A percentile compares a stretch with the other conserved stretches of the same genome.
Evolutionary conservation across 1,140 invertebrate species (phyloP).

Genomic region (Lordiphosa collinella): DNA sequence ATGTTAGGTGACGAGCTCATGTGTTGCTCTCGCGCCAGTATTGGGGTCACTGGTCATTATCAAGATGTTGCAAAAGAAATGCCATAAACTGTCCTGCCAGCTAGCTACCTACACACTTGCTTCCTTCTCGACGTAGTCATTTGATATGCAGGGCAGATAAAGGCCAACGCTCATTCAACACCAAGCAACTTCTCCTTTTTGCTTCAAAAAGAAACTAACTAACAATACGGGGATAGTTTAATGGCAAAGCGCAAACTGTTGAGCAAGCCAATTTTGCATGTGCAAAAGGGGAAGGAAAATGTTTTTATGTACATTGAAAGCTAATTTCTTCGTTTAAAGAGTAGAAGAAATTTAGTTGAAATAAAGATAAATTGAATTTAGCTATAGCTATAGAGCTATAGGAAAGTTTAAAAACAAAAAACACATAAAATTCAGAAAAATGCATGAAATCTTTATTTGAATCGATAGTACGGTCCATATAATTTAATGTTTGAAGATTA

Average conservation of each 20-base stretch:
- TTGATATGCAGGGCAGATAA: slow-evolving; percentile 75
- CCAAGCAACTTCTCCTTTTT: slow-evolving; percentile 20
- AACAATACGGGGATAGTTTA: slow-evolving; percentile 22
- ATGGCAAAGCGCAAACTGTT: slow-evolving; percentile 47
- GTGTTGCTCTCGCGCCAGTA: slow-evolving; percentile 26
- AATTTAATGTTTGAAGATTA: too few species aligned
- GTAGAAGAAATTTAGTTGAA: slow-evolving; percentile 1
- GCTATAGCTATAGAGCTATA: too few species aligned
- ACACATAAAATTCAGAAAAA: too few species aligned
- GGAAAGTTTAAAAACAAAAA: too few species aligned
- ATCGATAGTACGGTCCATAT: too few species aligned
- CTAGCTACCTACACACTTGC: slow-evolving; percentile 5
- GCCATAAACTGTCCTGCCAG: slow-evolving; percentile 47
- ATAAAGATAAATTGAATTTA: too few species aligned
- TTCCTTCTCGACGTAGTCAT: slow-evolving; percentile 44
- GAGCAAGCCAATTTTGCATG: slow-evolving; percentile 33
- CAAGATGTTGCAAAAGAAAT: slow-evolving; percentile 73
- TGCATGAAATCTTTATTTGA: too few species aligned
- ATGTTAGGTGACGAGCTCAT: slow-evolving; percentile 24
- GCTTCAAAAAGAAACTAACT: slow-evolving; percentile 18
- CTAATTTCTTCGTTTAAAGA: too few species aligned
- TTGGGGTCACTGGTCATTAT: slow-evolving; percentile 75
- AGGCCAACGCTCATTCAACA: slow-evolving; percentile 66
- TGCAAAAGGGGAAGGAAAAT: background rate
- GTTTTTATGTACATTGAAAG: too few species aligned